Conservation (phyloP, 2,797 vertebrate species). For the Columba guinea region DNA sequence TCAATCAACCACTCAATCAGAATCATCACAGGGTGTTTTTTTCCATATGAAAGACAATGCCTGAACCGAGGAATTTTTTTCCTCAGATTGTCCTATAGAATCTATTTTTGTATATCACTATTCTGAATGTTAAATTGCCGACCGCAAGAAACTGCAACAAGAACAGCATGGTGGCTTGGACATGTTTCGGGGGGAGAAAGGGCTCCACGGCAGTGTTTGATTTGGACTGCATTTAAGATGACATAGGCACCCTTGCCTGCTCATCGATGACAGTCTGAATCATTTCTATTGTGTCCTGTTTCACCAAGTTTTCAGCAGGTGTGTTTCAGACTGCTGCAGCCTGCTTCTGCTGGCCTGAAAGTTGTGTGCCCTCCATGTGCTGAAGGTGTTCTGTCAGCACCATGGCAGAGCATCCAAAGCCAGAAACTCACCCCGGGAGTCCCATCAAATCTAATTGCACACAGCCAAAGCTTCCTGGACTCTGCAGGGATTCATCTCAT, state of each 20-base stretch:
- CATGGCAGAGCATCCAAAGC: not conserved
- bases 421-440: constrained; percentile 27
- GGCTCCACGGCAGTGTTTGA: not conserved
- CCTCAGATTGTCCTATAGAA: not conserved
- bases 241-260: not conserved
- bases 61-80: not conserved
- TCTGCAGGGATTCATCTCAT: constrained; percentile 32
- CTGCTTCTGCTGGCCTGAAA: not conserved
- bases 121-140: not conserved
- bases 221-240: not conserved
- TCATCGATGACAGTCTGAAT: not conserved
- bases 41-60: constrained; percentile 47
- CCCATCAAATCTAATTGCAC: constrained; percentile 36
- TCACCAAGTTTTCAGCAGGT: not conserved
- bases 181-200: not conserved
- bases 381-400: constrained; percentile 28
- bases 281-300: not conserved
- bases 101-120: not conserved
- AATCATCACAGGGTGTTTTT: constrained; percentile 23
- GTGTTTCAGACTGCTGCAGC: not conserved
- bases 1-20: constrained; percentile 47
- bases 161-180: not conserved
- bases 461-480: constrained; percentile 19
- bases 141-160: not conserved
- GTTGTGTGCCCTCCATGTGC: not conserved